Evolutionary conservation across 2,888 invertebrate genomes (phyloP).

Genomic region (Chrysolina haemoptera): DNA sequence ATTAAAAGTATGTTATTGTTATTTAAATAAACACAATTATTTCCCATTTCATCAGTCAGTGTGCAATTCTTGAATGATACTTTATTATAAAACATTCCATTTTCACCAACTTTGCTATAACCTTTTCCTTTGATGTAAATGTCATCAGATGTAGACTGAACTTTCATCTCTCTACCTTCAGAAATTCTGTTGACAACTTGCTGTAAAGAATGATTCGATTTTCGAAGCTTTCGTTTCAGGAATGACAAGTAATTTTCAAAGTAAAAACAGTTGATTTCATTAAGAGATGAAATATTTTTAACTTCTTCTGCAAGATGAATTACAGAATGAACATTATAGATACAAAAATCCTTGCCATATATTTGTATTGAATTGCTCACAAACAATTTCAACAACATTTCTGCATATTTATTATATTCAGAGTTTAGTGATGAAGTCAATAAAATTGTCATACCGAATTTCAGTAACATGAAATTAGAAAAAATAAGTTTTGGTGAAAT

Average conservation of each 20-base stretch:
- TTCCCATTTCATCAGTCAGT: conserved; percentile 4
- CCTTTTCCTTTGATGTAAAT: background rate
- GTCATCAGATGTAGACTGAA: background rate
- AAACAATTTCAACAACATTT: conserved; percentile 38
- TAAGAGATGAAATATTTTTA: conserved; percentile 37
- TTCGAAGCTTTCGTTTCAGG: conserved; percentile 41
- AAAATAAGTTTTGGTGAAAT: conserved; percentile 35
- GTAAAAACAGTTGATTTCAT: conserved; percentile 38
- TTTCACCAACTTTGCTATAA: background rate
- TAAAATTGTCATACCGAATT: conserved; percentile 37
- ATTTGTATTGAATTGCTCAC: conserved; percentile 36
- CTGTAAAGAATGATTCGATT: conserved; percentile 42
- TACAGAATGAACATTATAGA: conserved; percentile 46
- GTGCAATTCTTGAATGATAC: background rate
- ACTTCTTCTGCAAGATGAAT: conserved; percentile 45
- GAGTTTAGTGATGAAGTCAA: conserved; percentile 32
- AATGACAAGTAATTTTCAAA: conserved; percentile 43
- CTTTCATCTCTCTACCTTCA: conserved; percentile 22
- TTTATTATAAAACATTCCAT: conserved; percentile 1
- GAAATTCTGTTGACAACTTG: conserved; percentile 39
- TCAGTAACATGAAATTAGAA: conserved; percentile 38
- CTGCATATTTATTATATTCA: conserved; percentile 43
- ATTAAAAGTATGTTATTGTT: conserved; percentile 2
- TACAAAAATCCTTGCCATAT: conserved; percentile 40
- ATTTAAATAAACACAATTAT: conserved; percentile 12